Conservation (phyloP, 2,888 invertebrate species). For the Suillia variegata region DNA sequence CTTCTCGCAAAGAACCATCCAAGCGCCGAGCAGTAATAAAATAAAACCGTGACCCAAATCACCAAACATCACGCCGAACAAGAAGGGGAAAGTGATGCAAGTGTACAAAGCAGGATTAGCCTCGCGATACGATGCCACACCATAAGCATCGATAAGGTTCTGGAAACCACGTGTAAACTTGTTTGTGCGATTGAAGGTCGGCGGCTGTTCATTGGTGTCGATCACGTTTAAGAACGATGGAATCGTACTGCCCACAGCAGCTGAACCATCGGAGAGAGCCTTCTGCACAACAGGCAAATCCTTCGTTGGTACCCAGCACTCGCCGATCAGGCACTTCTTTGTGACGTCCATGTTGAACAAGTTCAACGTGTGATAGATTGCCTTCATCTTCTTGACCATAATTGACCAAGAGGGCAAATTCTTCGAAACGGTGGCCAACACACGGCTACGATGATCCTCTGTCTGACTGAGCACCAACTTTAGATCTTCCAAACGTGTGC, state of each 20-base stretch:
- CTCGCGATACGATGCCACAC: conserved; percentile 92
- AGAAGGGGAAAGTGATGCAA: conserved; percentile 92
- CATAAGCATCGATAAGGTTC: conserved; percentile 90
- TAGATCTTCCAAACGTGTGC: conserved; percentile 83
- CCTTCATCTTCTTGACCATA: conserved; percentile 88
- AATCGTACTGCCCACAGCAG: conserved; percentile 85
- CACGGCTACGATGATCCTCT: conserved; percentile 83
- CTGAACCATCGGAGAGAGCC: conserved; percentile 84
- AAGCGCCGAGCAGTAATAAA: conserved; percentile 79
- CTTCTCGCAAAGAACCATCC: conserved; percentile 84
- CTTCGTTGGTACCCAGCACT: conserved; percentile 84
- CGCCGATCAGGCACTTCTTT: conserved; percentile 88
- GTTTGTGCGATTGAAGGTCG: conserved; percentile 92
- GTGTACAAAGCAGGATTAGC: conserved; percentile 89
- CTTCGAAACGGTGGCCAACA: conserved; percentile 82
- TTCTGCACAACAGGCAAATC: conserved; percentile 78
- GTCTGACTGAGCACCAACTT: conserved; percentile 81
- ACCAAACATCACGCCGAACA: conserved; percentile 96
- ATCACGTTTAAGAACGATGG: conserved; percentile 93
- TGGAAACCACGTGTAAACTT: conserved; percentile 94
- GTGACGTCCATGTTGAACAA: conserved; percentile 92
- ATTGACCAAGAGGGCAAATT: conserved; percentile 84
- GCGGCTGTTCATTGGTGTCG: conserved; percentile 80
- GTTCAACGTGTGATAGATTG: conserved; percentile 92
- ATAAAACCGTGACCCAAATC: conserved; percentile 90